phyloP scores from a whole-genome alignment of 92 coral and sea anemone species.

The Nematostella vectensis region DNA sequence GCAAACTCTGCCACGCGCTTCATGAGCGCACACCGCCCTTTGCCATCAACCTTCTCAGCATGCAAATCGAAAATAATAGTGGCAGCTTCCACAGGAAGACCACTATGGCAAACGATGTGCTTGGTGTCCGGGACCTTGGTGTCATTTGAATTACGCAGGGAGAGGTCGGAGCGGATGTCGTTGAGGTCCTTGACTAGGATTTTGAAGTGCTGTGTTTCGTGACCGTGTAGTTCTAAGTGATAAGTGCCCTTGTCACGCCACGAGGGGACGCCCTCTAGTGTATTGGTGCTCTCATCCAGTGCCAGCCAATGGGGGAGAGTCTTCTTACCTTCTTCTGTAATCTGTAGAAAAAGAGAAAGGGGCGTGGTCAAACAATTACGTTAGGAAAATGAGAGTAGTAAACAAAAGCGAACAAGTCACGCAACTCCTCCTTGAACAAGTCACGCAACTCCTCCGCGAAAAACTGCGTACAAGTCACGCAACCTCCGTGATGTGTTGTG shows the following conservation, averaged over 20 bases:
- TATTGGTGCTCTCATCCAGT: slow-evolving; percentile 38
- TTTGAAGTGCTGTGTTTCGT: slow-evolving; percentile 30
- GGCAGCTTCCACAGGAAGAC: slow-evolving; percentile 80
- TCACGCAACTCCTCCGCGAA: too few relatives aligned
- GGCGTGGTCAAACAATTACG: not conserved
- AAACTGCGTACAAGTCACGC: too few relatives aligned
- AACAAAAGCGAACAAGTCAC: too few relatives aligned
- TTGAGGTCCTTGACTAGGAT: slow-evolving; percentile 71
- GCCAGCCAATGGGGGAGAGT: slow-evolving; percentile 87
- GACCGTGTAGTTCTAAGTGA: slow-evolving; percentile 41
- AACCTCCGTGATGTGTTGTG: too few relatives aligned
- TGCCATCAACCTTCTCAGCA: slow-evolving; percentile 64
- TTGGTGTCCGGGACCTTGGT: slow-evolving; percentile 55
- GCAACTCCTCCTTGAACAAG: too few relatives aligned
- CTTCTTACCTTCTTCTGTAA: slow-evolving; percentile 57
- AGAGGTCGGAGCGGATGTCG: slow-evolving; percentile 32
- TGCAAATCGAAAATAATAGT: slow-evolving; percentile 83
- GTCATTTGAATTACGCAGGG: slow-evolving; percentile 31
- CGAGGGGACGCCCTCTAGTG: slow-evolving; percentile 73
- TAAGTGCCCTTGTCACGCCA: slow-evolving; percentile 82
- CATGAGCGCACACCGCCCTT: slow-evolving; percentile 53
- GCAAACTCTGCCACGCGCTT: slow-evolving; percentile 64
- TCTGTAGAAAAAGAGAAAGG: slow-evolving; percentile 31
- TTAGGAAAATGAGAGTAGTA: too few relatives aligned
- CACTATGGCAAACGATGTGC: slow-evolving; percentile 53